Percentiles rank a stretch among this genome's conserved stretches.
Conservation (phyloP, 2,888 invertebrate species). For the Tortricodes alternella region DNA sequence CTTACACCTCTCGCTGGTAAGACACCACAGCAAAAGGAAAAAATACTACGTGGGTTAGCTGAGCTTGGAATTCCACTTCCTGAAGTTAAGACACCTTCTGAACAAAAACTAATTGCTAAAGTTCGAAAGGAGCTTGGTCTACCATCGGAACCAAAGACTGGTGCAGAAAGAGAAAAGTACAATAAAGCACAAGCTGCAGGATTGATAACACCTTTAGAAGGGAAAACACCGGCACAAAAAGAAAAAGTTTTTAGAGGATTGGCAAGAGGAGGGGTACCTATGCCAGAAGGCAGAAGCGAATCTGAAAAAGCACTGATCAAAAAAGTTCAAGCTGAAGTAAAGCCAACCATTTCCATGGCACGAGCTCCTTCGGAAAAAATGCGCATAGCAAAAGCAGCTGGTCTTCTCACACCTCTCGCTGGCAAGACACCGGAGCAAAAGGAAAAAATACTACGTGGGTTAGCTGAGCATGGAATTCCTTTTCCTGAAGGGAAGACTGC, state of each 20-base stretch:
- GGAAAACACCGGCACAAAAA: no score
- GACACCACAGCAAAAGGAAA: constrained; percentile 34
- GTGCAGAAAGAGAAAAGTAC: constrained; percentile 6
- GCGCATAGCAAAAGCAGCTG: no score
- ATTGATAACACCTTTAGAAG: no score
- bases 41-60: constrained; percentile 30
- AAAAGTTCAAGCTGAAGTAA: constrained; percentile 34
- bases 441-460: no score
- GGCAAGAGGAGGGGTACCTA: constrained; percentile 40
- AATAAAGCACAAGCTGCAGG: constrained; percentile 24
- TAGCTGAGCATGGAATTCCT: no score
- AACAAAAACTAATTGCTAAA: no score
- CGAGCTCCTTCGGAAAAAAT: neutral
- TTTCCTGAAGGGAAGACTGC: no score
- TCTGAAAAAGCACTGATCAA: constrained; percentile 44
- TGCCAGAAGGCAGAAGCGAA: constrained; percentile 46
- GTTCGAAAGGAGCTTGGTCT: constrained; percentile 30
- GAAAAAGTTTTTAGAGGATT: constrained; percentile 41
- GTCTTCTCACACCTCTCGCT: no score
- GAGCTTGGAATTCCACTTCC: no score
- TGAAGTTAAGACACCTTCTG: no score
- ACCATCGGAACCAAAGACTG: constrained; percentile 34
- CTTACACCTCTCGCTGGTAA: constrained; percentile 34
- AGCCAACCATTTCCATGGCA: neutral
- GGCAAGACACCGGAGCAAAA: constrained; percentile 34